Evolutionary conservation across 2,113 vertebrate species (phyloP), one percentile per base, ranked within the genome.

Genomic region (Crocuta crocuta): DNA sequence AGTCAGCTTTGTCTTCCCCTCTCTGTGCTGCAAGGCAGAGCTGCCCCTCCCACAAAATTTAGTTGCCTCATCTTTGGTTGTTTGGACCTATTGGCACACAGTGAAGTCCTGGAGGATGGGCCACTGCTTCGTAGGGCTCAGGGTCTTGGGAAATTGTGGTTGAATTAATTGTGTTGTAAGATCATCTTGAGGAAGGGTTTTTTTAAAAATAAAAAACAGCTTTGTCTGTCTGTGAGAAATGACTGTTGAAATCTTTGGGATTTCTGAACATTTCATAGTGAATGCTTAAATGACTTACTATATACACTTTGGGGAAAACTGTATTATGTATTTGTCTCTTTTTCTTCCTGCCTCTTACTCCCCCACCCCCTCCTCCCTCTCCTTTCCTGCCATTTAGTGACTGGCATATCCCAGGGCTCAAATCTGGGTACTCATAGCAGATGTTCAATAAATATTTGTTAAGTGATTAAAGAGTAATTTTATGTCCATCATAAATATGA

Each of bases 221-320:
- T 96, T 83, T 97, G 65, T 58, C 48, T 31, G 2, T 26, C 3
- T 65, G n/a, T 95, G 58, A 96, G 65, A 92, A 83, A 68, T 63
- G 10, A 92, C 53, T 94, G 70, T 95, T 94, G 82, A 92, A 87
- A 53, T 84, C 61, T 90, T 4, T 85, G 55, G 61, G 58, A 94
- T 96, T 94, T 96, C 58, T 73, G 74, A 96, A 74, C 48, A 82
- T 70, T 94, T 92, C 35, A 45, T 65, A 85, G 71, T n/a, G 83
- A 31, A 93, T 73, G 26, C 10, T 58, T 94, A 78, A 45, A 7
- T 76, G 88, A 74, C 58, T 94, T 94, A 73, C 3, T 74, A 8
- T 74, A 8, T 19, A 12, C 24, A 48, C 53, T 86, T 68, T 68
- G 19, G 45, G 89, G 50, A 90, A 90, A 79, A n/a, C 10, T 73